Conservation (phyloP, 2,888 invertebrate genomes). For the Chloroclysta siterata region DNA sequence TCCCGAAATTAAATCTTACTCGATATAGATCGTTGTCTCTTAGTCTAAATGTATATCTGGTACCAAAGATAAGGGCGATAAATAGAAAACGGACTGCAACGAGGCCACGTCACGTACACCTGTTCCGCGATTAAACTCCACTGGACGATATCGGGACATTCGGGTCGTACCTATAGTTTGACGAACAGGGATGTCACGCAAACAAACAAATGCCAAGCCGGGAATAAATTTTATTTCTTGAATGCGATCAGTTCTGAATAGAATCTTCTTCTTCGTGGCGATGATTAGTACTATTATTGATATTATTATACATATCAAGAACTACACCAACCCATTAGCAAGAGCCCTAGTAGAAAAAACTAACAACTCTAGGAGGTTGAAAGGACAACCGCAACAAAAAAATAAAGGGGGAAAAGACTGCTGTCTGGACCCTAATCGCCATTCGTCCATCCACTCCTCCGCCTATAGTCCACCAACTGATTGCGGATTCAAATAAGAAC, state of each 20-base stretch:
- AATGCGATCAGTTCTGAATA: neutral
- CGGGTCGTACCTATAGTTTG: conserved; percentile 54
- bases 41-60: conserved; percentile 23
- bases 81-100: conserved; percentile 59
- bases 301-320: too few species aligned
- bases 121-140: conserved; percentile 74
- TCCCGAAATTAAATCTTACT: neutral
- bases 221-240: neutral
- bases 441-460: too few species aligned
- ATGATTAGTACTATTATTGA: too few species aligned
- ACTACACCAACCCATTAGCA: too few species aligned
- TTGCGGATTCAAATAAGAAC: too few species aligned
- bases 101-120: conserved; percentile 66
- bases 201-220: conserved; percentile 8
- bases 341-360: too few species aligned
- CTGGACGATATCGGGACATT: conserved; percentile 55
- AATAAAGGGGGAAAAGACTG: too few species aligned
- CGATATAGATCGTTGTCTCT: conserved; percentile 23
- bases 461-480: too few species aligned
- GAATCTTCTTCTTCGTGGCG: too few species aligned
- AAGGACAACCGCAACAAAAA: too few species aligned
- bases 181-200: conserved; percentile 31
- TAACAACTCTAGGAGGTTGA: too few species aligned
- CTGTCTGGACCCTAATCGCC: too few species aligned
- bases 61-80: conserved; percentile 59